Conservation (phyloP, 2,888 invertebrate species). For the Parapristionchus giblindavisi region DNA sequence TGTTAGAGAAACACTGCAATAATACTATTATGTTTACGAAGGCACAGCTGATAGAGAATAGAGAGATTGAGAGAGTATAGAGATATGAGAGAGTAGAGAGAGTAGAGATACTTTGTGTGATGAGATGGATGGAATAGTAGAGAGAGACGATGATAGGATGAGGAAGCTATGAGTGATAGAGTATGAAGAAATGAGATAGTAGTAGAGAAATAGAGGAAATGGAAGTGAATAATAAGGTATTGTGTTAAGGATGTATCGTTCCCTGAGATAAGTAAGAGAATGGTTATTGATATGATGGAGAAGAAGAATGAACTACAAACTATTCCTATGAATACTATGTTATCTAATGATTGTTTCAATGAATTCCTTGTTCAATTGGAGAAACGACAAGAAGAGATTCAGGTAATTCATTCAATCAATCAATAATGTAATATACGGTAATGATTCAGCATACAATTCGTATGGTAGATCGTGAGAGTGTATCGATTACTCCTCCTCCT, state of each 20-base stretch:
- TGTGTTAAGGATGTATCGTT: conserved; percentile 31
- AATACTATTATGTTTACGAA: background rate
- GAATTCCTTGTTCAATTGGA: conserved; percentile 30
- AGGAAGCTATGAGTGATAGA: background rate
- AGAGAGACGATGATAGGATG: conserved; percentile 1
- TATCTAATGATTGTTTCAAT: background rate
- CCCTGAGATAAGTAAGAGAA: conserved; percentile 20
- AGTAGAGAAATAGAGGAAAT: background rate
- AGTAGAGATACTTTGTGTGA: conserved; percentile 1
- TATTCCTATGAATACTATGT: conserved; percentile 1
- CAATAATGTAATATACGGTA: no score
- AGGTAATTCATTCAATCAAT: no score
- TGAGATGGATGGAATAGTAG: background rate
- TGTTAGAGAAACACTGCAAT: background rate
- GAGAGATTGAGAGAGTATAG: conserved; percentile 6
- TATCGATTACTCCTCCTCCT: background rate
- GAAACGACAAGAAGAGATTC: conserved; percentile 29
- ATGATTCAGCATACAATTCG: background rate
- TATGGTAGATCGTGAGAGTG: background rate
- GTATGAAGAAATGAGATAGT: background rate
- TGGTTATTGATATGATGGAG: conserved; percentile 14
- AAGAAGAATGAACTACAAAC: background rate
- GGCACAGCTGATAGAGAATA: conserved; percentile 13
- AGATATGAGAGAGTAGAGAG: background rate
- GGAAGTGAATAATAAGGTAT: background rate